These are phyloP conservation scores for Pseudococcus jackbeardsleyi DNA, from an alignment of 2,888 invertebrate species.

Conservation along the genomic window DNA sequence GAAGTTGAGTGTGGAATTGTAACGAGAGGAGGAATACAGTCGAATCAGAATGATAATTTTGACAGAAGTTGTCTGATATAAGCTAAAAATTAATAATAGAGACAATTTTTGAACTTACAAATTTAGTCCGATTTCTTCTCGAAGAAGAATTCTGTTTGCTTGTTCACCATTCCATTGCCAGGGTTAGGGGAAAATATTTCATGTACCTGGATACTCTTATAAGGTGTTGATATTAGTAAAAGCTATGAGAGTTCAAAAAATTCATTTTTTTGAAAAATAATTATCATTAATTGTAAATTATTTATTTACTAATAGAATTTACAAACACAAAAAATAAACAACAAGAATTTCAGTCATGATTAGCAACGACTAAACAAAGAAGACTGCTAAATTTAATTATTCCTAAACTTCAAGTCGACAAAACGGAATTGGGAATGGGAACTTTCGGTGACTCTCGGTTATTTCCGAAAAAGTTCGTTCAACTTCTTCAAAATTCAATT, in stretches of 20 bases:
- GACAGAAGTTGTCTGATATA: not conserved
- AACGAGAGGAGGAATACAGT: not conserved
- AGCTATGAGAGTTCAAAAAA: not conserved
- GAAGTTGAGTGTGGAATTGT: too few relatives aligned
- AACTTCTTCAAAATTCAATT: too few relatives aligned
- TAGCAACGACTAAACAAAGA: conserved; percentile 40
- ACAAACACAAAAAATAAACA: conserved; percentile 53
- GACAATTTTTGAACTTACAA: conserved; percentile 39
- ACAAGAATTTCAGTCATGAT: conserved; percentile 33
- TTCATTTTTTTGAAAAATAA: not conserved
- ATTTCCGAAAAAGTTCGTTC: too few relatives aligned
- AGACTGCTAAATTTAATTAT: not conserved
- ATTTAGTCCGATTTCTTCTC: conserved; percentile 39
- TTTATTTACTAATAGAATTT: conserved; percentile 36
- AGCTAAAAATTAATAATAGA: not conserved
- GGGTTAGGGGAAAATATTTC: not conserved
- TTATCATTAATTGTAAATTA: not conserved
- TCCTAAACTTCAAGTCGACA: too few relatives aligned
- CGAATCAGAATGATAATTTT: not conserved
- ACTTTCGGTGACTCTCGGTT: too few relatives aligned
- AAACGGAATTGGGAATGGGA: too few relatives aligned
- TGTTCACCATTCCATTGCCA: not conserved
- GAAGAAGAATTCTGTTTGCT: not conserved
- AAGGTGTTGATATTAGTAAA: not conserved
- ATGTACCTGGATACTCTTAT: not conserved